These are phyloP conservation scores for Tethea ocularis DNA, from an alignment of 2,888 invertebrate species.

Conservation along the genomic window DNA sequence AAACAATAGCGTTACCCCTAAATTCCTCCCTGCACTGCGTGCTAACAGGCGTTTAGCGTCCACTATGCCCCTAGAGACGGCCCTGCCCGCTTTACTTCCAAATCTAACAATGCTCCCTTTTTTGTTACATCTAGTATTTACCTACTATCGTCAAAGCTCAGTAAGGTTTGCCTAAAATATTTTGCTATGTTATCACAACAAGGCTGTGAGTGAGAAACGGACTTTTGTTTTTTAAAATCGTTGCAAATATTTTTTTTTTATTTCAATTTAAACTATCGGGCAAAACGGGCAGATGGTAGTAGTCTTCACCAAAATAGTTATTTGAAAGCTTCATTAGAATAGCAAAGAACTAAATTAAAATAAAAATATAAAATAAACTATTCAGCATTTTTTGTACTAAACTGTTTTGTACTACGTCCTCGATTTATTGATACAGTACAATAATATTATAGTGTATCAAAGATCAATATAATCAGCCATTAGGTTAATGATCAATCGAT, in stretches of 20 bases:
- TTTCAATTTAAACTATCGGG: too few species aligned
- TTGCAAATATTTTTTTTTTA: too few species aligned
- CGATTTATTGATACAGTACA: neutral
- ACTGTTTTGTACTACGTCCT: neutral
- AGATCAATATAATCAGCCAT: conserved; percentile 40
- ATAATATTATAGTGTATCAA: conserved; percentile 20
- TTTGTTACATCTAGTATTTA: conserved; percentile 18
- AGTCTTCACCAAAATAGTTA: too few species aligned
- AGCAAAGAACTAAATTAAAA: too few species aligned
- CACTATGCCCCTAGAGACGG: conserved; percentile 52
- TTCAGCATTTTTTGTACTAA: too few species aligned
- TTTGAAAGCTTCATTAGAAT: too few species aligned
- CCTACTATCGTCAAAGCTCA: neutral
- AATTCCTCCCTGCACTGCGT: conserved; percentile 70
- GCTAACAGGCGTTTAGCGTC: conserved; percentile 83
- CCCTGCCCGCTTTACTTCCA: conserved; percentile 59
- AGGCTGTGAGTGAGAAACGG: too few species aligned
- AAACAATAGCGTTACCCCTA: conserved; percentile 35
- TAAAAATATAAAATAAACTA: too few species aligned
- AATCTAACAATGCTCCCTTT: conserved; percentile 62
- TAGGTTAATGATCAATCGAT: conserved; percentile 68
- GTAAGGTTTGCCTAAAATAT: neutral
- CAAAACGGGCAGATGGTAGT: too few species aligned
- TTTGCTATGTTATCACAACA: neutral
- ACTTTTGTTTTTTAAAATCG: too few species aligned